Evolutionary conservation across 1,140 invertebrate species (phyloP).

Genomic region (Drosophila kurseongensis): DNA sequence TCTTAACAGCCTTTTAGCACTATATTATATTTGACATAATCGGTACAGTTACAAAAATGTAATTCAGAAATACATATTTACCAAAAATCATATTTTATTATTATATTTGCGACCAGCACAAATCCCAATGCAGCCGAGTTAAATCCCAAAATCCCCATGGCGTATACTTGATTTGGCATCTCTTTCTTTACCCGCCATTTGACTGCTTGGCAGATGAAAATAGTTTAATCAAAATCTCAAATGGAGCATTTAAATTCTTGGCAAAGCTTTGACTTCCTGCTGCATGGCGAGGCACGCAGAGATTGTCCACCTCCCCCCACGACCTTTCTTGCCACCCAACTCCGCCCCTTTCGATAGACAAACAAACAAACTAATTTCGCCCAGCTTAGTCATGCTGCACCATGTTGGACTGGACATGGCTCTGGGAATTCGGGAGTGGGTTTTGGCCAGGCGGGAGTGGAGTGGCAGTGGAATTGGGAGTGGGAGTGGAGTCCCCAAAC

Average conservation of each 20-base stretch:
- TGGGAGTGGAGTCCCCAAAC: not conserved
- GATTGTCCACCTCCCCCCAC: not conserved
- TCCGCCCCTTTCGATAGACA: slow-evolving; percentile 44
- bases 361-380: slow-evolving; percentile 80
- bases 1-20: too few species aligned
- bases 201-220: slow-evolving; percentile 45
- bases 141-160: slow-evolving; percentile 8
- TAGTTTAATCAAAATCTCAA: slow-evolving; percentile 76
- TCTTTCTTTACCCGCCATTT: not conserved
- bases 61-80: not conserved
- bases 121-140: not conserved
- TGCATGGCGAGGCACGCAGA: slow-evolving; percentile 13
- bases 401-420: slow-evolving; percentile 57
- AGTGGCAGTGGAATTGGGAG: not conserved
- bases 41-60: not conserved
- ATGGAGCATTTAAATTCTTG: slow-evolving; percentile 72
- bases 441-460: not conserved
- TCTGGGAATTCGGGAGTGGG: slow-evolving; percentile 17
- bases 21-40: too few species aligned
- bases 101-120: not conserved
- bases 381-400: slow-evolving; percentile 49
- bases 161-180: slow-evolving; percentile 41
- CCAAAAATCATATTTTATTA: not conserved
- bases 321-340: not conserved
- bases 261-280: slow-evolving; percentile 53